phyloP scores from a whole-genome alignment of 2,797 vertebrate species.

The Gambelia wislizenii region DNA sequence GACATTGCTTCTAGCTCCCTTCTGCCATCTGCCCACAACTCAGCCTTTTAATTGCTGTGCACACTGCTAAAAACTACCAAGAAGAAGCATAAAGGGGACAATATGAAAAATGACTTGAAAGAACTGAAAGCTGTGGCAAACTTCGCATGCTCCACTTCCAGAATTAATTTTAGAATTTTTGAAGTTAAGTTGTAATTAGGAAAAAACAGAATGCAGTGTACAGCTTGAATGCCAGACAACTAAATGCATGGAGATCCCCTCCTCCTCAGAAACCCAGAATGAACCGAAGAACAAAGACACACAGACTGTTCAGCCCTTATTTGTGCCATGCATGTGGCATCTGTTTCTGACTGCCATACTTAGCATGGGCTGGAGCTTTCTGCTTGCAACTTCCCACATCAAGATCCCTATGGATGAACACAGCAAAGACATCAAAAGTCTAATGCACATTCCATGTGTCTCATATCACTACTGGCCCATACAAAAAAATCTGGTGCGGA shows the following conservation, averaged over 20 bases:
- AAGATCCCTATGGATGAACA: not conserved
- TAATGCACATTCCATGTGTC: conserved; percentile 14
- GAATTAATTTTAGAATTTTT: not conserved
- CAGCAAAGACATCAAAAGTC: conserved; percentile 17
- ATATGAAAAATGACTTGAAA: not conserved
- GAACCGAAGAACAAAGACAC: not conserved
- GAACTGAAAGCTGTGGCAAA: not conserved
- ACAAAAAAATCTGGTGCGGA: conserved; percentile 21
- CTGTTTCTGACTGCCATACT: not conserved
- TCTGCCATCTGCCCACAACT: not conserved
- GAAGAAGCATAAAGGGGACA: not conserved
- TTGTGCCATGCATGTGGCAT: not conserved
- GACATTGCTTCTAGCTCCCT: not conserved
- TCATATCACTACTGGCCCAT: conserved; percentile 9
- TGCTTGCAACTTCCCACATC: not conserved
- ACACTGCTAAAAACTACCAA: not conserved
- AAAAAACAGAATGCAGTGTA: not conserved
- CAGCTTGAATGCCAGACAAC: not conserved
- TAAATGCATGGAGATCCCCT: not conserved
- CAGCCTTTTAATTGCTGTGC: not conserved
- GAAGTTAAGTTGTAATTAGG: conserved; percentile 1
- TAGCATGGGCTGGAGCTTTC: not conserved
- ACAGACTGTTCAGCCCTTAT: not conserved
- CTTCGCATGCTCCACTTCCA: too few relatives aligned
- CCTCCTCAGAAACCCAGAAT: not conserved